These are phyloP conservation scores for Macrobrachium nipponense DNA, from an alignment of 1,140 invertebrate genomes.

Conservation along the genomic window DNA sequence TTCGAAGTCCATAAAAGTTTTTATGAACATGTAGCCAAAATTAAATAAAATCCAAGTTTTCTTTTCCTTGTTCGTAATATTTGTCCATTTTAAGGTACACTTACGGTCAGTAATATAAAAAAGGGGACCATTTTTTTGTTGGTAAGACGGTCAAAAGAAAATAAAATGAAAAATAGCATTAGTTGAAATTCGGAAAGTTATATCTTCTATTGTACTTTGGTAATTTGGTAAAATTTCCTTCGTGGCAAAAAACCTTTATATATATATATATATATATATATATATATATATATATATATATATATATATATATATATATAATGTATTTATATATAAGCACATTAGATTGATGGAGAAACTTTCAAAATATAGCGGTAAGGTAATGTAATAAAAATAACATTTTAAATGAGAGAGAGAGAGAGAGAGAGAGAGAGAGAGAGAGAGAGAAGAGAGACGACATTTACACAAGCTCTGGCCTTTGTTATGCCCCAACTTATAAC, in stretches of 20 bases:
- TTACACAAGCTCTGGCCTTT: not conserved
- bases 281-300: constrained; percentile 18
- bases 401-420: not conserved
- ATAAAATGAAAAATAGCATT: too few relatives aligned
- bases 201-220: too few relatives aligned
- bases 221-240: not conserved
- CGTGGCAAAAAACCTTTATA: not conserved
- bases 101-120: too few relatives aligned
- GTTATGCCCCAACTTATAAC: not conserved
- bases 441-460: not conserved
- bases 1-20: too few relatives aligned
- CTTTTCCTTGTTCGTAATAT: too few relatives aligned
- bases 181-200: too few relatives aligned
- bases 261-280: constrained; percentile 18
- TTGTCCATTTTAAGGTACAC: too few relatives aligned
- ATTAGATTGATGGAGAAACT: constrained; percentile 1
- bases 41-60: too few relatives aligned
- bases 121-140: too few relatives aligned
- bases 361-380: not conserved
- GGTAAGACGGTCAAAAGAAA: too few relatives aligned
- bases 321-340: not conserved
- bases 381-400: not conserved
- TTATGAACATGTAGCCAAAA: too few relatives aligned
- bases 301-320: not conserved
- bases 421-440: constrained; percentile 19